A percentile compares a stretch with the other conserved stretches of the same genome.
These are phyloP conservation scores for Pteria penguin DNA, from an alignment of 2,888 invertebrate genomes.

Conservation along the genomic window DNA sequence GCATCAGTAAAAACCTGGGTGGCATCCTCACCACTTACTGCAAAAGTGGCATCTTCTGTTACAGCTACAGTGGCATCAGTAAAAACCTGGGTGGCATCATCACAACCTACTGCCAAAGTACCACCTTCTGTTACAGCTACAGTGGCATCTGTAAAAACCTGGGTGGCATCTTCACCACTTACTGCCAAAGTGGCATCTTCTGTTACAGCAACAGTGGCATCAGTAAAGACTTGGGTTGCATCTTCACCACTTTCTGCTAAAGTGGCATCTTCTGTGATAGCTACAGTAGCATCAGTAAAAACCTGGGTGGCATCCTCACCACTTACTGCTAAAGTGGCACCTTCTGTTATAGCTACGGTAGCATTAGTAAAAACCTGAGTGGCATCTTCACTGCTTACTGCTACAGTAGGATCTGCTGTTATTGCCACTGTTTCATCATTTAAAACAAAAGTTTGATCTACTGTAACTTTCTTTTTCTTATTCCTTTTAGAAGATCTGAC, in stretches of 20 bases:
- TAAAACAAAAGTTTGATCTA: not conserved
- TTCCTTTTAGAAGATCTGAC: not conserved
- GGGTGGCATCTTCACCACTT: conserved; percentile 22
- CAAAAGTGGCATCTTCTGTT: not conserved
- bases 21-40: conserved; percentile 4
- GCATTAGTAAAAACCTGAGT: conserved; percentile 12
- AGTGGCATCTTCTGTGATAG: conserved; percentile 12
- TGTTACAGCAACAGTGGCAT: not conserved
- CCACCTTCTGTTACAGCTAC: not conserved
- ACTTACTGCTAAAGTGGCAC: conserved; percentile 19
- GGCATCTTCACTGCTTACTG: not conserved
- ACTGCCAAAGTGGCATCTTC: not conserved
- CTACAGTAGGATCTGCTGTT: not conserved
- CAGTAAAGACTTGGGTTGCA: not conserved
- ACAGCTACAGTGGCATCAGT: conserved; percentile 27
- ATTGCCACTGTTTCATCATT: conserved; percentile 24
- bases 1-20: not conserved
- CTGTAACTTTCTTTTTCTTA: not conserved
- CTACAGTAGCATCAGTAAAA: conserved; percentile 19
- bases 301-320: not conserved
- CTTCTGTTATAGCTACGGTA: conserved; percentile 41
- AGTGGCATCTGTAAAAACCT: conserved; percentile 4
- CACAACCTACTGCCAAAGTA: conserved; percentile 2
- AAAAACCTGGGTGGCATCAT: conserved; percentile 47
- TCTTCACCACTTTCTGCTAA: conserved; percentile 6